Base-by-base conservation (phyloP, 2,888 invertebrate genomes). In the Drosophila ezoana region DNA sequence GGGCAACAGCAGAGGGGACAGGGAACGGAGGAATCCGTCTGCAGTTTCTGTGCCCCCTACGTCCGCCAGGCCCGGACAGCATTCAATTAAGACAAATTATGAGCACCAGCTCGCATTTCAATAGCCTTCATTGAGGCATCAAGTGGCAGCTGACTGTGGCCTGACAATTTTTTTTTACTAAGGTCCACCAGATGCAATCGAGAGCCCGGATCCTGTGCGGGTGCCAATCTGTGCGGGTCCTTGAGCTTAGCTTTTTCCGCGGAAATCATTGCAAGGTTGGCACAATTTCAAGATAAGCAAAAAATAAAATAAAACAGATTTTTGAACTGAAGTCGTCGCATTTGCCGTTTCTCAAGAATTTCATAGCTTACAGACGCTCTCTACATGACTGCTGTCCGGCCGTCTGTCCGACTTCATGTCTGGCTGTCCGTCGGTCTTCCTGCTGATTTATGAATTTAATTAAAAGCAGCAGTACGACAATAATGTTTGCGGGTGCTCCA, bases 371-470 rank as follows among this genome's bases (percentile, higher is more conserved):
- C 9, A 44, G 14, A 52, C 51, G 23, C 18, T 23, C 54, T 60
- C 51, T 49, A 40, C 47, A 53, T 43, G 45, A 11, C 13, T 54
- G 18, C 33, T 44, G 18, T 48, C 9, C 13, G 16, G 28, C 11
- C 13, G 37, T 28, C 51, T 44, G 23, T 14, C 18, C 23, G 40
- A 35, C 44, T 20, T 9, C 23, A 35, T n/a, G 38, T 5, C 20
- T 11, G 48, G 33, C 49, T 54, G 23, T 13, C 4, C n/a, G 48
- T 51, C 44, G 38, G n/a, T 16, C 33, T 33, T 44, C 40, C 63
- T 62, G 85, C 76, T 85, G 85, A 85, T 85, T 85, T 85, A 85
- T 85, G 89, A 85, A 85, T 85, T 85, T 89, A 89, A 85, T 85
- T 85, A 85, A 85, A 85, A 89, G 81, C 79, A 64, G 69, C 79